Evolutionary conservation across 2,797 vertebrate genomes (phyloP).

Genomic region (Xyrichtys novacula): DNA sequence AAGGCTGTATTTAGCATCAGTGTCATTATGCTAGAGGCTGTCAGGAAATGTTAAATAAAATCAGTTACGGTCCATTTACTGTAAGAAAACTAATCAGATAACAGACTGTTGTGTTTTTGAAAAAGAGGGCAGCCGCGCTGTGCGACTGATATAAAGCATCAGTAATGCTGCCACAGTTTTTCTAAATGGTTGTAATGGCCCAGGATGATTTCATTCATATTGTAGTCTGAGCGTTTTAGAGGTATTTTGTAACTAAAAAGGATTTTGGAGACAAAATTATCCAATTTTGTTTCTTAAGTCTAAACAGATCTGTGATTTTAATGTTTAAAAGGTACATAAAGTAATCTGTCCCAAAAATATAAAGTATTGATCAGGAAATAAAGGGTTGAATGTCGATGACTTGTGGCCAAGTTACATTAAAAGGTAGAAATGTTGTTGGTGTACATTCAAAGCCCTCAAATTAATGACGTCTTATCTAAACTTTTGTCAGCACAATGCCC

Average conservation of each 20-base stretch:
- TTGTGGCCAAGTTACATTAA: neutral
- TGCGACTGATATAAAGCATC: constrained; percentile 36
- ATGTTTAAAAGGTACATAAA: neutral
- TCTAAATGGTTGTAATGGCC: constrained; percentile 15
- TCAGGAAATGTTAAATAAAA: constrained; percentile 56
- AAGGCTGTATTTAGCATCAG: constrained; percentile 13
- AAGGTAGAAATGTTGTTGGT: neutral
- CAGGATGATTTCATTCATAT: constrained; percentile 8
- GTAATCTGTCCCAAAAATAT: neutral
- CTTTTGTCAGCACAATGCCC: too few species aligned
- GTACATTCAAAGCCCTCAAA: neutral
- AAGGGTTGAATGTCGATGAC: neutral
- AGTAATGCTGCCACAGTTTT: constrained; percentile 22
- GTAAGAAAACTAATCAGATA: constrained; percentile 66
- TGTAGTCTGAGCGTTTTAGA: neutral
- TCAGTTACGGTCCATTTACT: constrained; percentile 64
- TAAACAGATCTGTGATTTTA: constrained; percentile 6
- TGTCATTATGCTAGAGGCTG: constrained; percentile 41
- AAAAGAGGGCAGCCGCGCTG: constrained; percentile 1
- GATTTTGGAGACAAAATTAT: constrained; percentile 26
- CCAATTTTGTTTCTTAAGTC: constrained; percentile 7
- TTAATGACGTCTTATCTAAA: too few species aligned
- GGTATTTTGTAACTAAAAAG: neutral
- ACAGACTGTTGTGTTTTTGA: constrained; percentile 33
- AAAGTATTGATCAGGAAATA: neutral